Percentiles rank a stretch among this genome's conserved stretches.
Conservation (phyloP, 2,797 vertebrate species). For the Xenops minutus region DNA sequence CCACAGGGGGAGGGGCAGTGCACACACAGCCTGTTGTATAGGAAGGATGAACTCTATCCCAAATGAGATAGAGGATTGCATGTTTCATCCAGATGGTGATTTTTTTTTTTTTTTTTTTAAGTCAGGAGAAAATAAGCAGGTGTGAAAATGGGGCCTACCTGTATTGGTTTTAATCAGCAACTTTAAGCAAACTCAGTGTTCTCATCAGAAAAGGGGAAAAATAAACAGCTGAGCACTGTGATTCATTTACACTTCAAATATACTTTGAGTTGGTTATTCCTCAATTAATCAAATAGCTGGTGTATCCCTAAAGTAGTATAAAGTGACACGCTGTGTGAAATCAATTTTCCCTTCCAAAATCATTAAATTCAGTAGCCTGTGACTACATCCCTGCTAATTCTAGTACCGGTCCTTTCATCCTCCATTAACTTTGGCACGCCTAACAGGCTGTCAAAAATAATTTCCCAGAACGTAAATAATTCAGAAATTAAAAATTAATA, state of each 20-base stretch:
- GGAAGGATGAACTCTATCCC: neutral
- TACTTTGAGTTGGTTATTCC: conserved; percentile 80
- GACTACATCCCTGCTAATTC: conserved; percentile 79
- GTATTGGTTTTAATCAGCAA: conserved; percentile 71
- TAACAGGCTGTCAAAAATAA: conserved; percentile 84
- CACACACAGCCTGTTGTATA: neutral
- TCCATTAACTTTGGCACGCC: conserved; percentile 88
- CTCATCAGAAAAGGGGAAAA: conserved; percentile 71
- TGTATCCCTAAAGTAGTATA: conserved; percentile 85
- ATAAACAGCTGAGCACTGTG: conserved; percentile 79
- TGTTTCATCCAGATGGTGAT: conserved; percentile 20
- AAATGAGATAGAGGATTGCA: neutral
- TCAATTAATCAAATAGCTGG: conserved; percentile 85
- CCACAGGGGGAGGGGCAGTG: neutral
- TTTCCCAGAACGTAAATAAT: conserved; percentile 93
- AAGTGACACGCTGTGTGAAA: conserved; percentile 85
- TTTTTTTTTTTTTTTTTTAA: neutral
- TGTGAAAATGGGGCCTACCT: conserved; percentile 36
- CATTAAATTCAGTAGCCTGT: conserved; percentile 83
- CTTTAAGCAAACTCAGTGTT: conserved; percentile 74
- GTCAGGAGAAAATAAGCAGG: conserved; percentile 57
- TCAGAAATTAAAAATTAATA: conserved; percentile 99
- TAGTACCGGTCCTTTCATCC: conserved; percentile 79
- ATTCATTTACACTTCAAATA: conserved; percentile 87
- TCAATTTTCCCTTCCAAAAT: conserved; percentile 85